A percentile compares a stretch with the other conserved stretches of the same genome.
Conservation (phyloP, 2,888 invertebrate species). For the Onchidella celtica region DNA sequence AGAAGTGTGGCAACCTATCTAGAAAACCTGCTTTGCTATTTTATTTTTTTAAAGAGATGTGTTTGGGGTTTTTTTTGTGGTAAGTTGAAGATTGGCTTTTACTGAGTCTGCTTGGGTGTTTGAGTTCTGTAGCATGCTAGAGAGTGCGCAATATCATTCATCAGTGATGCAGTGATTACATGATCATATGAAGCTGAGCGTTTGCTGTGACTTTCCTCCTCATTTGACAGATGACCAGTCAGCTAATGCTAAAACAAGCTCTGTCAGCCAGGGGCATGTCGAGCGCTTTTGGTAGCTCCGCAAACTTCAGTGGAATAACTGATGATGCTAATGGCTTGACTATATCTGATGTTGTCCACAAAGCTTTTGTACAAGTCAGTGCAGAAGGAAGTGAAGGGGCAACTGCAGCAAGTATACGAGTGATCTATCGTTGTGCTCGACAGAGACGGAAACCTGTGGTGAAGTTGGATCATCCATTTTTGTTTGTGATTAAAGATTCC, state of each 20-base stretch:
- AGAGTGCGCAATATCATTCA: too few species aligned
- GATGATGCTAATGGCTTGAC: slow-evolving; percentile 57
- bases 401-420: slow-evolving; percentile 73
- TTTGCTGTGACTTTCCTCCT: background rate
- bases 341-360: slow-evolving; percentile 73
- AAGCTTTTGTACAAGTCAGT: slow-evolving; percentile 77
- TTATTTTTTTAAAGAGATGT: too few species aligned
- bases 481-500: slow-evolving; percentile 72
- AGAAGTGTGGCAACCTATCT: too few species aligned
- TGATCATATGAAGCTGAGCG: too few species aligned
- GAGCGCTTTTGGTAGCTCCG: slow-evolving; percentile 66
- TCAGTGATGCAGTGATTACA: too few species aligned
- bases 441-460: slow-evolving; percentile 51
- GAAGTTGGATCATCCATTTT: slow-evolving; percentile 72
- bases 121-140: too few species aligned
- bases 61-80: too few species aligned
- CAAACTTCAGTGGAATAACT: slow-evolving; percentile 74
- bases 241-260: slow-evolving; percentile 11
- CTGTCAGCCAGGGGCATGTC: slow-evolving; percentile 66
- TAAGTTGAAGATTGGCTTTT: too few species aligned
- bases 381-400: slow-evolving; percentile 78
- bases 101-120: too few species aligned
- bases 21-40: too few species aligned
- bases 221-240: background rate
- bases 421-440: slow-evolving; percentile 52